Evolutionary conservation across 1,140 invertebrate species (phyloP).

Genomic region (Drosophila repleta): DNA sequence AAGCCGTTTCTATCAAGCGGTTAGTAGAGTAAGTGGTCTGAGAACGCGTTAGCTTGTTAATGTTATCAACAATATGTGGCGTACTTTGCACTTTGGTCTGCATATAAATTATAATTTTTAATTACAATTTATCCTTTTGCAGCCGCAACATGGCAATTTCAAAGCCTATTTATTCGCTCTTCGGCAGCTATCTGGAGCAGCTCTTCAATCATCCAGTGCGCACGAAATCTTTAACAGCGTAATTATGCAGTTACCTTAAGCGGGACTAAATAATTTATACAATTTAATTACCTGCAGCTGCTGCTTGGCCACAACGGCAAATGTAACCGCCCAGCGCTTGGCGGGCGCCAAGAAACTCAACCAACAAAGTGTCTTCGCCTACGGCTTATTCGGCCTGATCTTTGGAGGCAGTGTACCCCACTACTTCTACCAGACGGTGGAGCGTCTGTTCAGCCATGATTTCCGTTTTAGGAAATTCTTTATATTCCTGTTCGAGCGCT

Average conservation of each 20-base stretch:
- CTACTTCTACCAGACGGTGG: conserved; percentile 88
- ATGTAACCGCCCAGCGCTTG: conserved; percentile 88
- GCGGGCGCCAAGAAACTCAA: conserved; percentile 86
- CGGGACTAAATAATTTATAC: not conserved
- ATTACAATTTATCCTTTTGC: conserved; percentile 1
- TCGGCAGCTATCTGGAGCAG: conserved; percentile 88
- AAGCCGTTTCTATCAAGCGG: conserved; percentile 22
- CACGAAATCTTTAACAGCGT: conserved; percentile 90
- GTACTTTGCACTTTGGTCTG: conserved; percentile 72
- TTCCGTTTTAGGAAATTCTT: conserved; percentile 72
- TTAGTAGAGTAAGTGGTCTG: conserved; percentile 8
- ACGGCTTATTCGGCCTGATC: conserved; percentile 88
- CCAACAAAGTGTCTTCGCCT: conserved; percentile 87
- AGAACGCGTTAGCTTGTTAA: not conserved
- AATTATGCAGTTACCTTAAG: conserved; percentile 58
- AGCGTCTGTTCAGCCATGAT: conserved; percentile 83
- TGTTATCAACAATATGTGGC: conserved; percentile 42
- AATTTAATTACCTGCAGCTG: conserved; percentile 84
- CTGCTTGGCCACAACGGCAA: conserved; percentile 87
- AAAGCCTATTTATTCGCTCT: conserved; percentile 87
- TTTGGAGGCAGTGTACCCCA: conserved; percentile 90
- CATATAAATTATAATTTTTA: not conserved
- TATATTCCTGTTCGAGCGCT: conserved; percentile 87
- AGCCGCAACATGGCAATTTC: conserved; percentile 87
- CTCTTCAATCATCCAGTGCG: conserved; percentile 88